Percentiles rank a stretch among this genome's conserved stretches.
Evolutionary conservation across 2,888 invertebrate genomes (phyloP).

Genomic region (Dichetophora obliterata): DNA sequence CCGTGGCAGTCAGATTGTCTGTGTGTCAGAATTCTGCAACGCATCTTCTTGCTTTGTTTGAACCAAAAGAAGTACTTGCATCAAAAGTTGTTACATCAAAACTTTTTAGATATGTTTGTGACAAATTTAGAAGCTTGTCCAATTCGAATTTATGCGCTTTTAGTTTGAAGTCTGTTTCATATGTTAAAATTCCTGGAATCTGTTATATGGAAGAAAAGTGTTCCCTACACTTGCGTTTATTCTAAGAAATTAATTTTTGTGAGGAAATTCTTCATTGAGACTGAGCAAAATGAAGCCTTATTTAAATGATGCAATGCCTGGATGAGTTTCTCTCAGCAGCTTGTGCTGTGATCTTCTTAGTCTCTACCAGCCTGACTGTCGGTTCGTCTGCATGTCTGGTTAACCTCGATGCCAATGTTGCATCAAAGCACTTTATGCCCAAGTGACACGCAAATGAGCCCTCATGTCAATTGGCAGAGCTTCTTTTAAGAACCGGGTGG

Average conservation of each 20-base stretch:
- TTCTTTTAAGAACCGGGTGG: conserved; percentile 11
- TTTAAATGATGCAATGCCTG: conserved; percentile 22
- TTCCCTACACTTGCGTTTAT: conserved; percentile 9
- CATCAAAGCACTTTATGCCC: conserved; percentile 62
- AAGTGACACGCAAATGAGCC: conserved; percentile 63
- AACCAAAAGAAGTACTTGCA: not conserved
- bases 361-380: not conserved
- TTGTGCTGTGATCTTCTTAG: not conserved
- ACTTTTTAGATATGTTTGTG: not conserved
- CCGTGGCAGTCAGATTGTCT: not conserved
- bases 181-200: conserved; percentile 25
- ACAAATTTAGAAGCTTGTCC: conserved; percentile 26
- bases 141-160: conserved; percentile 32
- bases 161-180: not conserved
- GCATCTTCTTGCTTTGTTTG: not conserved
- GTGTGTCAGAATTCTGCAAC: not conserved
- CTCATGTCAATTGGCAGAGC: conserved; percentile 24
- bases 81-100: not conserved
- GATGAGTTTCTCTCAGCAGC: conserved; percentile 8
- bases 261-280: not conserved
- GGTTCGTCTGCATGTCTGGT: not conserved
- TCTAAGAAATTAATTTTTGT: conserved; percentile 18
- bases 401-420: conserved; percentile 20
- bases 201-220: not conserved
- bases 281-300: not conserved